These are phyloP conservation scores for Alcedo atthis DNA, from an alignment of 2,797 vertebrate species.

Conservation along the genomic window DNA sequence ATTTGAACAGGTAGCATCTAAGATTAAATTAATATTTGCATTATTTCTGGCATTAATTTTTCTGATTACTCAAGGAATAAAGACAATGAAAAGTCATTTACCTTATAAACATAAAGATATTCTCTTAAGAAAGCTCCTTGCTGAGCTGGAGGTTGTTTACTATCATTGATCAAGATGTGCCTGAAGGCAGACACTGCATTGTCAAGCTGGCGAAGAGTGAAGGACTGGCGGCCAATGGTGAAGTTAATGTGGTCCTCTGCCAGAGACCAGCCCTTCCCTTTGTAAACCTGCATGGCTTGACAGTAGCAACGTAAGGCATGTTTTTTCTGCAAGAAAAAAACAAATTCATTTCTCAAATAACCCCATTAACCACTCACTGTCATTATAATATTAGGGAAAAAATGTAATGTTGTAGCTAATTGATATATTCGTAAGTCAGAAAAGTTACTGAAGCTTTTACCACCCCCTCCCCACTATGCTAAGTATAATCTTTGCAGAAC, in stretches of 20 bases:
- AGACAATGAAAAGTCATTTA: constrained; percentile 34
- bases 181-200: constrained; percentile 92
- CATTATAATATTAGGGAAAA: not conserved
- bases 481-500: not conserved
- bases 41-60: not conserved
- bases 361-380: not conserved
- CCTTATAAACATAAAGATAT: constrained; percentile 97
- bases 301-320: constrained; percentile 96
- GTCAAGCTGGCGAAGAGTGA: constrained; percentile 89
- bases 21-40: not conserved
- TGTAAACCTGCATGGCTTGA: constrained; percentile 98
- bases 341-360: not conserved
- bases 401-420: not conserved
- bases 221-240: constrained; percentile 96
- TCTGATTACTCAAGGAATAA: not conserved
- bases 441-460: not conserved
- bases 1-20: not conserved
- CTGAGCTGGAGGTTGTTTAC: constrained; percentile 91
- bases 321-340: constrained; percentile 82
- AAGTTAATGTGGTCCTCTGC: constrained; percentile 99
- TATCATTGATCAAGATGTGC: constrained; percentile 95
- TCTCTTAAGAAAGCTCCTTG: constrained; percentile 95
- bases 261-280: constrained; percentile 94
- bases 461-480: fast-evolving
- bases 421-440: not conserved